A percentile compares a stretch with the other conserved stretches of the same genome.
phyloP scores from a whole-genome alignment of 92 coral and sea anemone genomes.

The Porites cylindrica region DNA sequence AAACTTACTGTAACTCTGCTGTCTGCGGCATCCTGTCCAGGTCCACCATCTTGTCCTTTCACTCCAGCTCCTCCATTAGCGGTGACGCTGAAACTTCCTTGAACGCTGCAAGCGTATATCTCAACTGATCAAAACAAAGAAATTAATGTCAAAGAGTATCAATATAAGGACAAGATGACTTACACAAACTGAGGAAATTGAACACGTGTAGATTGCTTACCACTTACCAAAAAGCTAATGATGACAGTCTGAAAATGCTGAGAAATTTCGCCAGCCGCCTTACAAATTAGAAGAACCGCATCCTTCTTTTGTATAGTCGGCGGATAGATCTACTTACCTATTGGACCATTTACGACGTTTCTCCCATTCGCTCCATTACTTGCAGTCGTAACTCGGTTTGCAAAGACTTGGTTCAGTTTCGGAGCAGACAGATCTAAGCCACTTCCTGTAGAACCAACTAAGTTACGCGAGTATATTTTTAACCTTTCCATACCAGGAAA shows the following conservation, averaged over 20 bases:
- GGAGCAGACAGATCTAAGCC: not conserved
- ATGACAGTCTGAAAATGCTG: too few relatives aligned
- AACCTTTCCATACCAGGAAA: not conserved
- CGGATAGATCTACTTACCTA: not conserved
- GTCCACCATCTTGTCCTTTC: not conserved
- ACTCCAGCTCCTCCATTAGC: not conserved
- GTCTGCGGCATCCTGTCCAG: not conserved
- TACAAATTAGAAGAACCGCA: too few relatives aligned
- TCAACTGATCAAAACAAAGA: not conserved
- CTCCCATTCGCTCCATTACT: slow-evolving; percentile 17
- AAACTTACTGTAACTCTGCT: not conserved
- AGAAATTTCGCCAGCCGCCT: too few relatives aligned
- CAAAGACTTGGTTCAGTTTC: not conserved
- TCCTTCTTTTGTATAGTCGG: too few relatives aligned
- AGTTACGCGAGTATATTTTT: not conserved
- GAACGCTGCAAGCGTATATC: not conserved
- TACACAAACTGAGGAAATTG: too few relatives aligned
- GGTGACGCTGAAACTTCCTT: not conserved
- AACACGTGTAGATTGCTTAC: too few relatives aligned
- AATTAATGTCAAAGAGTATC: too few relatives aligned
- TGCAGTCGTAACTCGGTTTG: slow-evolving; percentile 6
- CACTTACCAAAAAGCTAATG: too few relatives aligned
- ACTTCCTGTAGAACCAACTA: slow-evolving; percentile 1
- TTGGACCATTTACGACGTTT: slow-evolving; percentile 28
- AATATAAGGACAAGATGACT: too few relatives aligned